Conservation (phyloP, 1,140 invertebrate genomes). For the Drosophila triauraria region DNA sequence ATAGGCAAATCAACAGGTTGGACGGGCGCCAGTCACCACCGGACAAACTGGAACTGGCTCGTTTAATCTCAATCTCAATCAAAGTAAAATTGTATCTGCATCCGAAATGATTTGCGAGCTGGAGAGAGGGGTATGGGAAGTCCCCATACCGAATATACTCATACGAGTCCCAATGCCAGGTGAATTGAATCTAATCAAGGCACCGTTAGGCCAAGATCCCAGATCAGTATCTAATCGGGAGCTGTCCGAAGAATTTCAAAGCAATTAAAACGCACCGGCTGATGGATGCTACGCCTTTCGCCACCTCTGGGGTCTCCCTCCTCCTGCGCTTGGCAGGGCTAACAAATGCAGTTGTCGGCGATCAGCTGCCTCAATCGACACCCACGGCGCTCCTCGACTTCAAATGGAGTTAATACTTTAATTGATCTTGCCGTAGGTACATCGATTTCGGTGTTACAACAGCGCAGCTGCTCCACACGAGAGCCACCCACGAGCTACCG, state of each 20-base stretch:
- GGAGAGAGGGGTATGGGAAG: not conserved
- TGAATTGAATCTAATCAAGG: slow-evolving; percentile 71
- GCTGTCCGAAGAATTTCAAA: slow-evolving; percentile 66
- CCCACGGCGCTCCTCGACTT: slow-evolving; percentile 39
- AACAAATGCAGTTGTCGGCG: slow-evolving; percentile 30
- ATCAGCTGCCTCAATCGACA: slow-evolving; percentile 44
- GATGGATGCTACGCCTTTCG: slow-evolving; percentile 62
- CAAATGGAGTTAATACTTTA: slow-evolving; percentile 69
- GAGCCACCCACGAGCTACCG: slow-evolving; percentile 57
- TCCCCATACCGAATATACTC: not conserved
- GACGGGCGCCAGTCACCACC: slow-evolving; percentile 60
- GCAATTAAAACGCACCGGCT: slow-evolving; percentile 67
- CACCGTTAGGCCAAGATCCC: slow-evolving; percentile 59
- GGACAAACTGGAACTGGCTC: slow-evolving; percentile 61
- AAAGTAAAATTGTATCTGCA: slow-evolving; percentile 67
- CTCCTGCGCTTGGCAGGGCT: not conserved
- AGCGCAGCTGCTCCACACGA: slow-evolving; percentile 47
- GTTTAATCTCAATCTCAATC: slow-evolving; percentile 62
- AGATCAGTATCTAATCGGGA: slow-evolving; percentile 63
- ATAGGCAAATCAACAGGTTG: slow-evolving; percentile 78
- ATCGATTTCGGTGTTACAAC: slow-evolving; percentile 51
- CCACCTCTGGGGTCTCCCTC: slow-evolving; percentile 35
- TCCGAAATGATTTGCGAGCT: slow-evolving; percentile 60
- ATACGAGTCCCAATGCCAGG: not conserved
- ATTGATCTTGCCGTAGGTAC: slow-evolving; percentile 62